Evolutionary conservation across 1,140 invertebrate genomes (phyloP), one percentile per base, ranked within the genome.

Genomic region (Magallana angulata): DNA sequence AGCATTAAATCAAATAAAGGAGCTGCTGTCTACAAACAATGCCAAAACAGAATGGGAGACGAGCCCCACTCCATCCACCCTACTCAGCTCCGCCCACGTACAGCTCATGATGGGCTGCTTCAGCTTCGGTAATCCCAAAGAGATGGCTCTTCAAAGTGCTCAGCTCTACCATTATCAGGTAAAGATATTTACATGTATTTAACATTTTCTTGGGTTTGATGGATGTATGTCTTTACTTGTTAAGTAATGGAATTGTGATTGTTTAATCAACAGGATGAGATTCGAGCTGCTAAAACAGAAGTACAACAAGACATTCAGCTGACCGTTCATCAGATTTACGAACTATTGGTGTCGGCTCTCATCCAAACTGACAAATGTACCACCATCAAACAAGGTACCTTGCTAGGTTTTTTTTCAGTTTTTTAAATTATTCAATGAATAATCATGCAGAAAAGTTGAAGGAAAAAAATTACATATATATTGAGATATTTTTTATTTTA

Each of bases 71-170:
- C 90, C 90, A 1, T 93, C 91, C 57, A 95, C 91, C 36, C 88
- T 95, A 83, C 87, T 95, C 1, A 92, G 92, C 82, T 94, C 95
- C 84, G 95, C 96, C 14, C 95, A 96, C 89, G 95, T 96, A 59
- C 96, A 96, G 92, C 93, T 96, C 3, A 91, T 97, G 57, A 95
- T 95, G 85, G 96, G 96, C 14, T 96, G 96, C 93, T 97, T 96
- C 92, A 96, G 96, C 30, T 95, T 95, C 82, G 93, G 94, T 82
- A 91, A 95, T 9, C 92, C 94, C 86, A 85, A 90, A 80, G 91
- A 91, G 76, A 62, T 36, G 7, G 57, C 56, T 30, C 80, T 84
- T 86, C 81, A 87, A 62, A 68, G 85, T 57, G 81, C 90, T 57
- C 93, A 94, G 80, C 90, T 94, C 1, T 91, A 91, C 85, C 94